Evolutionary conservation across 2,113 vertebrate genomes (phyloP).

Genomic region (Neolamprologus kungweensis): DNA sequence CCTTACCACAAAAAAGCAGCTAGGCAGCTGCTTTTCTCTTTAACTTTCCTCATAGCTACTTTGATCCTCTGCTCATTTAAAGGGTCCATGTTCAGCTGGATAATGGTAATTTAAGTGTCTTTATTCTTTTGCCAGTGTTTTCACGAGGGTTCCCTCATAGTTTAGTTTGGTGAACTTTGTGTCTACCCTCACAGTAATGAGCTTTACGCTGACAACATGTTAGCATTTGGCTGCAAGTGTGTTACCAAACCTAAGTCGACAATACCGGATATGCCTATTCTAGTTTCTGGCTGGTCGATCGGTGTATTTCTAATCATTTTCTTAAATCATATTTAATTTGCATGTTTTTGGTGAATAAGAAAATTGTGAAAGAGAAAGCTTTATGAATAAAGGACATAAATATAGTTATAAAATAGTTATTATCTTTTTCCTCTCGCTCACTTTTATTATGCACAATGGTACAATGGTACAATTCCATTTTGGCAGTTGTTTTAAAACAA

Average conservation of each 20-base stretch:
- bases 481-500: neutral
- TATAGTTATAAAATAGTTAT: neutral
- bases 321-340: neutral
- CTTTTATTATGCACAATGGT: neutral
- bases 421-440: neutral
- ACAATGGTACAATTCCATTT: neutral
- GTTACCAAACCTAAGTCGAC: neutral
- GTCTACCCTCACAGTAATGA: neutral
- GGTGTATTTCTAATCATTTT: neutral
- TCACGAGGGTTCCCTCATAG: neutral
- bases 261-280: neutral
- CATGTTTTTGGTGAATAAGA: neutral
- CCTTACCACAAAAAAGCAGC: neutral
- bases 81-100: fast-evolving
- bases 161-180: neutral
- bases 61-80: neutral
- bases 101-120: neutral
- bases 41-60: neutral
- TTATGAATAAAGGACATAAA: neutral
- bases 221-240: neutral
- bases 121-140: neutral
- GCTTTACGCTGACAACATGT: neutral
- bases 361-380: neutral
- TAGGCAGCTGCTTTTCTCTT: neutral
- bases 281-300: fast-evolving